A percentile compares a stretch with the other conserved stretches of the same genome.
phyloP scores from a whole-genome alignment of 1,140 invertebrate species.

The Harlomillsia oculata region DNA sequence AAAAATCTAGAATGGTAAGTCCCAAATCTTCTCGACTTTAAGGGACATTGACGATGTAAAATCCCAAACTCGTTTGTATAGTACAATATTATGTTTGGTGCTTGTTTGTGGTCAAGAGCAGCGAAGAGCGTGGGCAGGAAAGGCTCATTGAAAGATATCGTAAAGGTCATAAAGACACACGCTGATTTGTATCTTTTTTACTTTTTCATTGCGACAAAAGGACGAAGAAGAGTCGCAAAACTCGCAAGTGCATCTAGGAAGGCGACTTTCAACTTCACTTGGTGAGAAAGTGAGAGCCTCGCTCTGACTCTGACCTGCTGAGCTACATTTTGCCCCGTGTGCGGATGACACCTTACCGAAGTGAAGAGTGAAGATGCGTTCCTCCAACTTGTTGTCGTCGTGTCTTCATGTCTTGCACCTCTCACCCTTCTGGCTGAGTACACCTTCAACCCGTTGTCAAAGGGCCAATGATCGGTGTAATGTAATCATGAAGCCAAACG shows the following conservation, averaged over 20 bases:
- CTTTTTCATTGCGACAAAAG: background rate
- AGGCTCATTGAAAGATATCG: background rate
- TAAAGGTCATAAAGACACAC: background rate
- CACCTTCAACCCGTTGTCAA: too few species aligned
- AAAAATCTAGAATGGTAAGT: too few species aligned
- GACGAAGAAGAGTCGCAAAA: background rate
- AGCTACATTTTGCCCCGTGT: conserved; percentile 18
- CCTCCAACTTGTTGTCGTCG: too few species aligned
- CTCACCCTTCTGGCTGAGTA: too few species aligned
- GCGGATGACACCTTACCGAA: too few species aligned
- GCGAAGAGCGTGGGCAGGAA: too few species aligned
- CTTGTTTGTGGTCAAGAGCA: background rate
- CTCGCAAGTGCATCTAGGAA: too few species aligned
- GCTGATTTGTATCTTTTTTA: background rate
- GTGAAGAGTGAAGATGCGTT: too few species aligned
- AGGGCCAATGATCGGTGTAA: too few species aligned
- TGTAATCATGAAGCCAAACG: too few species aligned
- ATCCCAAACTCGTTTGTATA: background rate
- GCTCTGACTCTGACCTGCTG: conserved; percentile 12
- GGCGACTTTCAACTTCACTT: conserved; percentile 11
- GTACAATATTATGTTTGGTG: background rate
- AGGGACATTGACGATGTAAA: background rate
- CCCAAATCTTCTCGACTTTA: background rate
- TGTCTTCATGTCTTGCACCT: too few species aligned
- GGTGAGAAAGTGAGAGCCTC: conserved; percentile 2